These are phyloP conservation scores for Daktulosphaira vitifoliae DNA, from an alignment of 1,140 invertebrate species.

Conservation along the genomic window DNA sequence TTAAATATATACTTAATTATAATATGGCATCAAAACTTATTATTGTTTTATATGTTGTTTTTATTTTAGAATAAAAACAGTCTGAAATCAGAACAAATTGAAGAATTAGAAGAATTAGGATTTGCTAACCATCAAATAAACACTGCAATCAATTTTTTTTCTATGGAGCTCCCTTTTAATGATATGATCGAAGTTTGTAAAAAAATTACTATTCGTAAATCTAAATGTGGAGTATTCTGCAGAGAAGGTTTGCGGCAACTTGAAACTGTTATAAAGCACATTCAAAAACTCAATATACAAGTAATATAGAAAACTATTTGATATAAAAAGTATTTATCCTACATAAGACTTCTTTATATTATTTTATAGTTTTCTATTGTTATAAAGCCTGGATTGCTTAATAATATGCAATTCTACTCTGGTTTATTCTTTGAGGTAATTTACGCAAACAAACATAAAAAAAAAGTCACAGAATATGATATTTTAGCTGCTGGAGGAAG, in stretches of 20 bases:
- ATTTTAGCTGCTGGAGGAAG: constrained; percentile 58
- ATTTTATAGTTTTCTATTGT: constrained; percentile 50
- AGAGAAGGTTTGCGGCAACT: constrained; percentile 59
- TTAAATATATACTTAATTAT: neutral
- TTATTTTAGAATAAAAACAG: neutral
- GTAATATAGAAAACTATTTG: constrained; percentile 44
- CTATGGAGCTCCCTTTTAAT: constrained; percentile 1
- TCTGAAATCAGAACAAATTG: constrained; percentile 13
- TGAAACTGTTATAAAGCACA: constrained; percentile 58
- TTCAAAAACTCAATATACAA: constrained; percentile 62
- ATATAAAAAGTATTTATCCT: neutral
- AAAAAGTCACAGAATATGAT: constrained; percentile 48
- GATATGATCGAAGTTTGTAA: constrained; percentile 20
- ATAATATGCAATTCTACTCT: constrained; percentile 57
- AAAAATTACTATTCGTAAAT: constrained; percentile 24
- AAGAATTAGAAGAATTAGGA: constrained; percentile 7
- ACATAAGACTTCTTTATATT: neutral
- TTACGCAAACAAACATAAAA: constrained; percentile 52
- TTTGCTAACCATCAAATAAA: constrained; percentile 27
- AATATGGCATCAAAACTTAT: no score
- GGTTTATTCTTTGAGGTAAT: constrained; percentile 65
- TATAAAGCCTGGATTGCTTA: constrained; percentile 55
- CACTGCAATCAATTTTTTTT: constrained; percentile 23
- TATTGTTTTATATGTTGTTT: no score
- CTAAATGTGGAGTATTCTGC: constrained; percentile 14